Base-by-base conservation (phyloP, 2,113 vertebrate species). In the Todiramphus saurophagus region DNA sequence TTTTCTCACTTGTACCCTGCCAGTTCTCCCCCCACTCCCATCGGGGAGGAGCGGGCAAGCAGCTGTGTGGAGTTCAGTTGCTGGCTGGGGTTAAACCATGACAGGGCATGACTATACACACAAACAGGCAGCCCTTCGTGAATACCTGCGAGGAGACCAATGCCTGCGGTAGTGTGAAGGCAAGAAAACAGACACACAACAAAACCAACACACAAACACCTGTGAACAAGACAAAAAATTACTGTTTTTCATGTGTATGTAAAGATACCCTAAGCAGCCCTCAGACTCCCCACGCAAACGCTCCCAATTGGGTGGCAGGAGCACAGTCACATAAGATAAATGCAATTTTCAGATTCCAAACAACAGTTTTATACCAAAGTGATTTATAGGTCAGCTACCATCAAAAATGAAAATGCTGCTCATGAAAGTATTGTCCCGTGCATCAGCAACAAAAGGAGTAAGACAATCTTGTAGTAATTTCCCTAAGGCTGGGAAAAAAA, bases 371-470 rank as follows among this genome's bases (percentile, higher is more conserved):
- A 90, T 51, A 55, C 25, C 72, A 44, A 62, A 81, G 80, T 95
- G 92, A 96, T 86, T 89, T 81, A 94, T 41, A 68, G 80, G 64
- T 39, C 35, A 86, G 64, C 66, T 86, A 64, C 64, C 46, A 60
- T 43, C 88, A 96, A 83, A 90, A 92, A 86, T 48, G 48, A 84
- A 90, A 96, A 83, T 58, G 73, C 56, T 72, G 58, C 68, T 83
- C 48, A 16, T 67, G 69, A 50, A 94, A 80, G 75, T 53, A 72
- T 9, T 84, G 92, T 88, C 90, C 73, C 72, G n/a, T 64, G 53
- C 60, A 87, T 87, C 92, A 82, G 73, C 68, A 96, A 90, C 77
- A 56, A 72, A 81, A 81, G 27, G 24, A 95, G 87, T 82, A 90
- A 70, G 78, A 35, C 46, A 74, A 89, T 75, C 28, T 41, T 50